phyloP scores from a whole-genome alignment of 2,888 invertebrate species.

The Campoletis raptor region DNA sequence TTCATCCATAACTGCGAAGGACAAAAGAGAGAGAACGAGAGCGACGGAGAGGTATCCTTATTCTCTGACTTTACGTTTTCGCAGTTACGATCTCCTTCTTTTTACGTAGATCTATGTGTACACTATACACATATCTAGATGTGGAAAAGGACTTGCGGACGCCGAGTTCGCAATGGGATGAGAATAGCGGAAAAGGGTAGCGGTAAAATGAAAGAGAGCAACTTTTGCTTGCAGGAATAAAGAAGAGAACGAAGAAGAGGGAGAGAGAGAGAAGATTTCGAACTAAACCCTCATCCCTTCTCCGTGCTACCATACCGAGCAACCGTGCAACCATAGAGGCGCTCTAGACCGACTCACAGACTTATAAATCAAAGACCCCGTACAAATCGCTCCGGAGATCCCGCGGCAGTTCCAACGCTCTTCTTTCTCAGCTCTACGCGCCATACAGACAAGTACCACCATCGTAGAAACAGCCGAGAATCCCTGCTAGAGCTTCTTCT shows the following conservation, averaged over 20 bases:
- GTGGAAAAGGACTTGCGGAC: conserved; percentile 52
- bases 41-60: conserved; percentile 53
- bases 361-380: conserved; percentile 81
- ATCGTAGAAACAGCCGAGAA: conserved; percentile 43
- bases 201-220: conserved; percentile 54
- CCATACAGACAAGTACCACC: conserved; percentile 34
- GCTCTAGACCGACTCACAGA: conserved; percentile 71
- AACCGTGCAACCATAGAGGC: conserved; percentile 35
- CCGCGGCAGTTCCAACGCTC: conserved; percentile 73
- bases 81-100: conserved; percentile 50
- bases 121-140: conserved; percentile 7
- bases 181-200: conserved; percentile 51
- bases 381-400: conserved; percentile 79
- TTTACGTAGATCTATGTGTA: conserved; percentile 14
- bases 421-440: conserved; percentile 68
- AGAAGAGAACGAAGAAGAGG: not conserved
- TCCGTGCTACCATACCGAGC: not conserved
- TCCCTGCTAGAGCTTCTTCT: conserved; percentile 1
- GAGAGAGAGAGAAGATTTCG: conserved; percentile 2
- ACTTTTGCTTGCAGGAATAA: conserved; percentile 23
- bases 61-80: conserved; percentile 68
- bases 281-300: not conserved
- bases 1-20: conserved; percentile 32
- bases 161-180: conserved; percentile 40
- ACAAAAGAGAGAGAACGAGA: conserved; percentile 34